Evolutionary conservation across 2,113 vertebrate genomes (phyloP).

Genomic region (Cochlearius cochlearius): DNA sequence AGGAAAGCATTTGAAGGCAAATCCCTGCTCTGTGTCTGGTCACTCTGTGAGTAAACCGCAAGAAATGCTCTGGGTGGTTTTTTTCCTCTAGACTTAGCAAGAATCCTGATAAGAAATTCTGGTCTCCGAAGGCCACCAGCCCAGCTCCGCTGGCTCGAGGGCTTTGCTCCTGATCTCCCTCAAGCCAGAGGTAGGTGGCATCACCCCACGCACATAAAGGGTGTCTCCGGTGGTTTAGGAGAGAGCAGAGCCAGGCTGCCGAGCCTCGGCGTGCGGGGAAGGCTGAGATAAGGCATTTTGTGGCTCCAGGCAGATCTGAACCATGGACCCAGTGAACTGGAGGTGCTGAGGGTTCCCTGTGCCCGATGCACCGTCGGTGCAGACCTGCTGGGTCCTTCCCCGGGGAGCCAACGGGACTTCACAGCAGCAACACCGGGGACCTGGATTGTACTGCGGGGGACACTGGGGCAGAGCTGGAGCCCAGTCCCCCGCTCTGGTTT

Average conservation of each 20-base stretch:
- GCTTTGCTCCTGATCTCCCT: not conserved
- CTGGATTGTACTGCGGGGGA: not conserved
- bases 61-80: not conserved
- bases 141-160: not conserved
- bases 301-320: not conserved
- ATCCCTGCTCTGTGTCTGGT: not conserved
- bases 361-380: not conserved
- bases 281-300: not conserved
- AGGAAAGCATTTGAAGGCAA: not conserved
- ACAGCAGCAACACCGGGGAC: not conserved
- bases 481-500: not conserved
- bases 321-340: not conserved
- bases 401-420: fast-evolving
- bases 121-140: not conserved
- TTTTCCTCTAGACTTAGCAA: not conserved
- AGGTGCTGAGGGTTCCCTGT: not conserved
- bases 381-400: fast-evolving
- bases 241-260: fast-evolving
- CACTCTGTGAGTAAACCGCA: not conserved
- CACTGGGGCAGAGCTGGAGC: not conserved
- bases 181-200: not conserved
- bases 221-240: not conserved
- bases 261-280: fast-evolving
- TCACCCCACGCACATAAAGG: fast-evolving
- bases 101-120: not conserved